Percentiles rank a stretch among this genome's conserved stretches.
phyloP scores from a whole-genome alignment of 2,113 vertebrate species.

The Butorides virescens region DNA sequence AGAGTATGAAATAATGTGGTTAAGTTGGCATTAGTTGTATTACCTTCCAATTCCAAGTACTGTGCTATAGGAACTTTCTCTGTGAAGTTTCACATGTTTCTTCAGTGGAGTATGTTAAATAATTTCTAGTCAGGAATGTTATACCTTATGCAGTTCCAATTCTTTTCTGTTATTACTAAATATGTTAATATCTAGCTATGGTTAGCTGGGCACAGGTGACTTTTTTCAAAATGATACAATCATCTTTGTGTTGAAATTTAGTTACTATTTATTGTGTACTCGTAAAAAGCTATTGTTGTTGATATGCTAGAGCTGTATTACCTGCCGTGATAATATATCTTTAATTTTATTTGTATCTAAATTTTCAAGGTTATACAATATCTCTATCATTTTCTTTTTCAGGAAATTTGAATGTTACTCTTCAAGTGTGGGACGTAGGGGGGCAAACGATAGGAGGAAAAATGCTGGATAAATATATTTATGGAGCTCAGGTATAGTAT shows the following conservation, averaged over 20 bases:
- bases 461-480: slow-evolving; percentile 99
- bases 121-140: background rate
- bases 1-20: background rate
- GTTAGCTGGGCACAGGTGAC: background rate
- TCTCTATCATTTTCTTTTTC: slow-evolving; percentile 49
- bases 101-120: background rate
- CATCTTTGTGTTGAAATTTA: background rate
- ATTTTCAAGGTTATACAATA: background rate
- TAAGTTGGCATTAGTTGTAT: background rate
- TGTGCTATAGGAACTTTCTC: background rate
- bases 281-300: slow-evolving; percentile 7
- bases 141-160: background rate
- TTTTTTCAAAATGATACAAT: background rate
- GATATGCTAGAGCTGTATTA: background rate
- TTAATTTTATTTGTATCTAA: slow-evolving; percentile 10
- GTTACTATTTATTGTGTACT: background rate
- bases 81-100: background rate
- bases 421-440: slow-evolving; percentile 99
- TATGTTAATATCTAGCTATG: background rate
- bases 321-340: background rate
- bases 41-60: background rate
- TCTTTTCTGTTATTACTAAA: background rate
- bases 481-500: slow-evolving; percentile 87
- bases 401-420: slow-evolving; percentile 96
- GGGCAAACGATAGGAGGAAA: slow-evolving; percentile 97